Conservation (phyloP, 2,113 vertebrate species). For the Siphamia tubifer region DNA sequence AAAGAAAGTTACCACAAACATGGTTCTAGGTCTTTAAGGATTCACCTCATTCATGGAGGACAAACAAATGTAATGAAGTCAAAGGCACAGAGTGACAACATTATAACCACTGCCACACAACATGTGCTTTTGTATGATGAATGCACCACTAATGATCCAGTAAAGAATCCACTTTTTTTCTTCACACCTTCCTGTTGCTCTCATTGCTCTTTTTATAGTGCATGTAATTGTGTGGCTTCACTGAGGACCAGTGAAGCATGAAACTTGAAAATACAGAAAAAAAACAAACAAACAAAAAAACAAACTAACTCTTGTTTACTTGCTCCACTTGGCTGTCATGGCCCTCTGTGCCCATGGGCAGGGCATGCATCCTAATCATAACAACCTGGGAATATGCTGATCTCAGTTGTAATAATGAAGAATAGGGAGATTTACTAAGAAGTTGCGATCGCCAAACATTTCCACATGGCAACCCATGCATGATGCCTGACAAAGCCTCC, state of each 20-base stretch:
- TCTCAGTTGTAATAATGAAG: background rate
- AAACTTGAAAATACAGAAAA: slow-evolving; percentile 16
- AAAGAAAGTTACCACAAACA: no score
- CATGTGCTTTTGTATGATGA: background rate
- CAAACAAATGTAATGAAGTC: background rate
- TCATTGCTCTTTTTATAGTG: background rate
- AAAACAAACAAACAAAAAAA: no score
- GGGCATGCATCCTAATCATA: background rate
- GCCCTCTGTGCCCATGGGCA: background rate
- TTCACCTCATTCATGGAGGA: background rate
- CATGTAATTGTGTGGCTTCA: slow-evolving; percentile 14
- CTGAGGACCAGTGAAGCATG: slow-evolving; percentile 24
- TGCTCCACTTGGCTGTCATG: slow-evolving; percentile 5
- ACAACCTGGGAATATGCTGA: slow-evolving; percentile 1
- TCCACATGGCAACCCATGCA: slow-evolving; percentile 17
- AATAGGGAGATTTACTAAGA: background rate
- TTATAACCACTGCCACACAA: background rate
- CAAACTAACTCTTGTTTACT: slow-evolving; percentile 41
- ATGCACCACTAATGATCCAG: background rate
- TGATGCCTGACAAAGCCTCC: slow-evolving; percentile 12
- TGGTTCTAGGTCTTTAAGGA: background rate
- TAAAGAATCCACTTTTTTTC: background rate
- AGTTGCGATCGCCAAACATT: background rate
- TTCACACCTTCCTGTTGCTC: background rate
- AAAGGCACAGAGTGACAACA: background rate